Evolutionary conservation across 2,797 vertebrate species (phyloP).

Genomic region (Avahi laniger): DNA sequence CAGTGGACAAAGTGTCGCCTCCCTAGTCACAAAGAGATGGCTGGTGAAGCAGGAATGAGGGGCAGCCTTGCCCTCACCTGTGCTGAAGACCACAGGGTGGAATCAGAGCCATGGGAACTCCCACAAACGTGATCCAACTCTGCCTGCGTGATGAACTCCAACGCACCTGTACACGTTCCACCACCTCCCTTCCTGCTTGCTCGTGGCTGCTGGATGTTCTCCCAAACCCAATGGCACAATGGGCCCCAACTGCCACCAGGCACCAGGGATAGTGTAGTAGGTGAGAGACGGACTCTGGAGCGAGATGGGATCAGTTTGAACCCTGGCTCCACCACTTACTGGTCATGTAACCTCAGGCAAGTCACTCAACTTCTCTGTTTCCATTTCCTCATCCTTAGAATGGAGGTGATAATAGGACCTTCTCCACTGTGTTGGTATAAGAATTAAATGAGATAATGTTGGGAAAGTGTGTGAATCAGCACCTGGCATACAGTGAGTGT

Average conservation of each 20-base stretch:
- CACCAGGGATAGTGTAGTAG: neutral
- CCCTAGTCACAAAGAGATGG: neutral
- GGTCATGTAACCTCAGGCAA: neutral
- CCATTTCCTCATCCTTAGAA: neutral
- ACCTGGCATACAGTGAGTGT: neutral
- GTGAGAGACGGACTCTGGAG: neutral
- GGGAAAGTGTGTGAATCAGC: neutral
- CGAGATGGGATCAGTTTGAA: neutral
- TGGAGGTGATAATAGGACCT: neutral
- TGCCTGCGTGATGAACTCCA: neutral
- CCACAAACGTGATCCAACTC: neutral
- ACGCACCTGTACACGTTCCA: accelerated
- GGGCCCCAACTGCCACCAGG: neutral
- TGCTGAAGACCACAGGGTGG: neutral
- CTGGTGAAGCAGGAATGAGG: neutral
- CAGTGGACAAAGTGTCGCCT: neutral
- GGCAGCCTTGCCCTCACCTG: neutral
- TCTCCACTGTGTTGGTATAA: neutral
- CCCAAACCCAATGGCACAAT: neutral
- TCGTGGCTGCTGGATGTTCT: neutral
- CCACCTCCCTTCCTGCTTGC: neutral
- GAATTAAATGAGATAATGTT: neutral
- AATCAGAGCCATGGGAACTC: neutral
- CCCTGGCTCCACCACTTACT: neutral
- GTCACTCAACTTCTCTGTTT: neutral